A percentile compares a stretch with the other conserved stretches of the same genome.
Conservation (phyloP, 2,888 invertebrate genomes). For the Pandemis heparana region DNA sequence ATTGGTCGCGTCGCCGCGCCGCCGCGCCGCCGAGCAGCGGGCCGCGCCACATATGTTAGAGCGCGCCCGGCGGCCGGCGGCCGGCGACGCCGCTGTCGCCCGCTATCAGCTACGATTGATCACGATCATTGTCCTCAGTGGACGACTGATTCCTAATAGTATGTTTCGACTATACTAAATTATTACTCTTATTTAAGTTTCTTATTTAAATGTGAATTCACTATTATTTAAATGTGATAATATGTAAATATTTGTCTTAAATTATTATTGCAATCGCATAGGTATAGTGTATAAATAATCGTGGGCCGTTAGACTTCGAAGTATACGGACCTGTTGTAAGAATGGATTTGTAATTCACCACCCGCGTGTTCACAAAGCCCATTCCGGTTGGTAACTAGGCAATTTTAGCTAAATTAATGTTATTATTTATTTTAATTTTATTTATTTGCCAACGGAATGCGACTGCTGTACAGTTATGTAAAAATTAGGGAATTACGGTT, state of each 20-base stretch:
- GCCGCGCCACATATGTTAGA: constrained; percentile 56
- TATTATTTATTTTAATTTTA: constrained; percentile 81
- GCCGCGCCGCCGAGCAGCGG: constrained; percentile 48
- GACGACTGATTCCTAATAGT: constrained; percentile 85
- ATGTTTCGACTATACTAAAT: constrained; percentile 81
- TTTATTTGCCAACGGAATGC: constrained; percentile 84
- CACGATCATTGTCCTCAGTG: constrained; percentile 65
- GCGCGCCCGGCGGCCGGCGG: constrained; percentile 49
- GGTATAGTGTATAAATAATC: constrained; percentile 70
- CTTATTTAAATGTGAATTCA: constrained; percentile 78
- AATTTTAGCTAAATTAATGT: constrained; percentile 84
- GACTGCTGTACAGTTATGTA: constrained; percentile 81
- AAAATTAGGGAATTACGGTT: constrained; percentile 73
- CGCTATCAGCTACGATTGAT: constrained; percentile 66
- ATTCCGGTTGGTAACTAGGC: constrained; percentile 83
- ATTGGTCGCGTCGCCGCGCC: constrained; percentile 46
- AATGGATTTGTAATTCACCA: constrained; percentile 83
- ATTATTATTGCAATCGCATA: constrained; percentile 81
- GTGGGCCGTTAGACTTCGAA: constrained; percentile 66
- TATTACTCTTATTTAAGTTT: constrained; percentile 80
- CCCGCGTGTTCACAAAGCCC: constrained; percentile 85
- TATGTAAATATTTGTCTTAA: constrained; percentile 83
- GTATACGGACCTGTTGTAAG: constrained; percentile 71
- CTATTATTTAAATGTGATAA: constrained; percentile 77
- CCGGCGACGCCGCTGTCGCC: constrained; percentile 46